A percentile compares a stretch with the other conserved stretches of the same genome.
These are phyloP conservation scores for Oedothorax gibbosus DNA, from an alignment of 1,140 invertebrate genomes.

Conservation along the genomic window DNA sequence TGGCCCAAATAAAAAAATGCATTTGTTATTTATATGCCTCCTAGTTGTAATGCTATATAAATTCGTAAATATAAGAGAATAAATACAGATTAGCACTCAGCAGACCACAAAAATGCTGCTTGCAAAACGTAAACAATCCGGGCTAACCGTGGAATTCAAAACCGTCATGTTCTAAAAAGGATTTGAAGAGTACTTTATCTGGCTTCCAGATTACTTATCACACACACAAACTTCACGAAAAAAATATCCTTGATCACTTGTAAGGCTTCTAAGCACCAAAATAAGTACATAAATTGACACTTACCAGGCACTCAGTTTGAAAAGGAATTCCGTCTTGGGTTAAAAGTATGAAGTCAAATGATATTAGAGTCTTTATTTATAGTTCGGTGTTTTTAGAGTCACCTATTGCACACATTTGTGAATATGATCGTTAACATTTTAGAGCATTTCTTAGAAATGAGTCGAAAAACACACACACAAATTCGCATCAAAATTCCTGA, in stretches of 20 bases:
- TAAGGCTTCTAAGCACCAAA: conserved; percentile 18
- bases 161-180: background rate
- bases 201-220: conserved; percentile 25
- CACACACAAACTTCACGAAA: background rate
- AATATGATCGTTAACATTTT: background rate
- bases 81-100: background rate
- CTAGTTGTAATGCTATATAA: background rate
- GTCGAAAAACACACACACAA: background rate
- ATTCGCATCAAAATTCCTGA: conserved; percentile 31
- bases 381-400: background rate
- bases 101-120: background rate
- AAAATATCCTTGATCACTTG: background rate
- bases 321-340: conserved; percentile 1
- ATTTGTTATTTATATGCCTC: background rate
- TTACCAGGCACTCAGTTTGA: conserved; percentile 22
- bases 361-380: conserved; percentile 5
- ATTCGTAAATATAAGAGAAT: background rate
- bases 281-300: conserved; percentile 22
- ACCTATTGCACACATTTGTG: background rate
- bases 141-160: background rate
- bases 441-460: background rate
- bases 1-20: background rate
- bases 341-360: background rate
- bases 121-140: background rate
- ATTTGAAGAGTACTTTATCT: background rate